Evolutionary conservation across 1,140 invertebrate species (phyloP), one percentile per base, ranked within the genome.

Genomic region (Diachasma alloeum): DNA sequence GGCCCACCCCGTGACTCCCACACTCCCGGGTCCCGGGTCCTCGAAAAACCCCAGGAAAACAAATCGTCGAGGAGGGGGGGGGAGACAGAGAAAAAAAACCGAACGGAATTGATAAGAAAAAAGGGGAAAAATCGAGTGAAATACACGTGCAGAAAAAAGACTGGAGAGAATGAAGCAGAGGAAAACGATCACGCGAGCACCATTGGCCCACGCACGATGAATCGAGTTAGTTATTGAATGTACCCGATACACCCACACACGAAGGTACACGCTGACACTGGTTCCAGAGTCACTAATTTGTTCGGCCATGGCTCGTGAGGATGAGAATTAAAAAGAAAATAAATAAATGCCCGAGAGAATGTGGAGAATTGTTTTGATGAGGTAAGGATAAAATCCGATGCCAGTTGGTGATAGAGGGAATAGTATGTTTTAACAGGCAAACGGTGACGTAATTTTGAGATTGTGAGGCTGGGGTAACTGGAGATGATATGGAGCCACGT

Each of bases 1-100:
- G 87, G 86, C 24, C 84, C 87, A 87, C 85, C 84, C 84, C 82
- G 83, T 81, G 85, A 87, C 87, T 87, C 87, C 85, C 83, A 87
- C 86, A 86, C 71, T 81, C 82, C 78, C 6, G 31, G 2, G 31
- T 31, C 31, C 31, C 31, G 31, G 31, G 31, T 31, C 31, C 31
- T 31, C 31, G 31, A 31, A 31, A 31, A 31, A 3, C 31, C 6
- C 31, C 31, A 31, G 31, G 6, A 31, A 31, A 31, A 31, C 31
- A 31, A 31, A 31, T 31, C 31, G 31, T 31, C 31, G 39, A 42
- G 39, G 39, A 13, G 13, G 39, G 39, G 39, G 13, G 39, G 13
- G 13, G 13, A 9, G 13, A 42, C 9, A 9, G 39, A 37, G 36
- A 37, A 37, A n/a, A n/a, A n/a, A n/a, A n/a, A n/a, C n/a, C 6